These are phyloP conservation scores for Nasua narica DNA, from an alignment of 2,797 vertebrate species.

Conservation along the genomic window DNA sequence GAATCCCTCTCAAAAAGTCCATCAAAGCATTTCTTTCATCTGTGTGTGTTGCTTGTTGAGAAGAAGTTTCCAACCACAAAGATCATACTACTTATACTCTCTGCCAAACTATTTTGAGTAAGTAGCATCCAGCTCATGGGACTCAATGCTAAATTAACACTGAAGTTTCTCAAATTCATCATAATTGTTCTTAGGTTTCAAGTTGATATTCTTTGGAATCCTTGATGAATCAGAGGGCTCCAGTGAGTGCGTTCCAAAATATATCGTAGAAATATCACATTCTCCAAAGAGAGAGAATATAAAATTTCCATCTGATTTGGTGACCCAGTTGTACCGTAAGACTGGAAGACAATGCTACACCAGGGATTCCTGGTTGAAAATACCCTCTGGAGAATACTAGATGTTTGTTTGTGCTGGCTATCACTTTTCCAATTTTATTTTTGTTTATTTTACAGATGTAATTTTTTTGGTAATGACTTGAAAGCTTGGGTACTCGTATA, in stretches of 20 bases:
- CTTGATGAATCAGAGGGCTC: not conserved
- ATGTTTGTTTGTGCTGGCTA: not conserved
- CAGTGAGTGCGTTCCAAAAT: not conserved
- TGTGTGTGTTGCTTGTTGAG: not conserved
- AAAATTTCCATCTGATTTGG: not conserved
- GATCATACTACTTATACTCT: not conserved
- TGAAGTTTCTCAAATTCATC: not conserved
- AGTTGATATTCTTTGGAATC: not conserved
- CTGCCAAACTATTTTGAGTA: not conserved
- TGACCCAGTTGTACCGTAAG: not conserved
- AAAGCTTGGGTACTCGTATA: not conserved
- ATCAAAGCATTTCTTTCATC: not conserved
- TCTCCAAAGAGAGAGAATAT: not conserved
- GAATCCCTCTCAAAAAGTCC: not conserved
- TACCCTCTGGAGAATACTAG: not conserved
- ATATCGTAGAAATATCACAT: not conserved
- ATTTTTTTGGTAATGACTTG: not conserved
- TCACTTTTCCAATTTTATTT: not conserved
- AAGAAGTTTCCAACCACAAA: not conserved
- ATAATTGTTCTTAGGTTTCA: not conserved
- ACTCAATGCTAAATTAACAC: conserved; percentile 19
- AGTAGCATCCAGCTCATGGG: not conserved
- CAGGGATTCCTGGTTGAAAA: not conserved
- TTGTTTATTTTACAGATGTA: not conserved
- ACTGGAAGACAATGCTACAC: not conserved